Percentiles rank a stretch among this genome's conserved stretches.
Conservation (phyloP, 2,888 invertebrate genomes). For the Galerucella nymphaeae region DNA sequence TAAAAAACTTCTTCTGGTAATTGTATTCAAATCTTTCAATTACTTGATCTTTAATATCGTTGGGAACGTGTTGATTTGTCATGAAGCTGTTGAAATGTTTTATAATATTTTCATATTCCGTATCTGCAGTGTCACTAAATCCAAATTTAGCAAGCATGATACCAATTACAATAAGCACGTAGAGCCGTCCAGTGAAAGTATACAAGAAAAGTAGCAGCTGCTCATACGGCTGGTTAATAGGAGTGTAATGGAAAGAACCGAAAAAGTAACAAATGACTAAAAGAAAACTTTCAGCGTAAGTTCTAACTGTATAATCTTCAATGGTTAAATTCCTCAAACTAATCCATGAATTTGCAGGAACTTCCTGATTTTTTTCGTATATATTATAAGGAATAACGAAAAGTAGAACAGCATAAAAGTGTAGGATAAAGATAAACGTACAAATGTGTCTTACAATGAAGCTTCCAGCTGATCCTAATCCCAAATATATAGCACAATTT, state of each 20-base stretch:
- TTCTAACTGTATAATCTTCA: neutral
- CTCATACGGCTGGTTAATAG: slow-evolving; percentile 39
- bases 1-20: slow-evolving; percentile 68
- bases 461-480: neutral
- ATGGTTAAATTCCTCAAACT: slow-evolving; percentile 3
- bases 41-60: slow-evolving; percentile 63
- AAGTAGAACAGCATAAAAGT: slow-evolving; percentile 9
- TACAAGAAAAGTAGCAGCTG: slow-evolving; percentile 48
- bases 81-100: slow-evolving; percentile 68
- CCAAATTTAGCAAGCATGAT: slow-evolving; percentile 52
- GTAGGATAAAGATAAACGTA: slow-evolving; percentile 11
- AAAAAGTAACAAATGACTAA: slow-evolving; percentile 27
- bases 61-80: slow-evolving; percentile 67
- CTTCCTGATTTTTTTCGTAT: neutral
- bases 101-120: slow-evolving; percentile 65
- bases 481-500: neutral
- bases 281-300: slow-evolving; percentile 18
- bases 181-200: slow-evolving; percentile 51
- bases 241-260: slow-evolving; percentile 4
- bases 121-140: slow-evolving; percentile 57
- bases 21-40: slow-evolving; percentile 67
- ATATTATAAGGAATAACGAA: slow-evolving; percentile 1
- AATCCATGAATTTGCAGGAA: slow-evolving; percentile 18
- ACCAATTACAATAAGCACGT: slow-evolving; percentile 51
- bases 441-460: neutral